These are phyloP conservation scores for Paraescarpia echinospica DNA, from an alignment of 1,140 invertebrate species.

Conservation along the genomic window DNA sequence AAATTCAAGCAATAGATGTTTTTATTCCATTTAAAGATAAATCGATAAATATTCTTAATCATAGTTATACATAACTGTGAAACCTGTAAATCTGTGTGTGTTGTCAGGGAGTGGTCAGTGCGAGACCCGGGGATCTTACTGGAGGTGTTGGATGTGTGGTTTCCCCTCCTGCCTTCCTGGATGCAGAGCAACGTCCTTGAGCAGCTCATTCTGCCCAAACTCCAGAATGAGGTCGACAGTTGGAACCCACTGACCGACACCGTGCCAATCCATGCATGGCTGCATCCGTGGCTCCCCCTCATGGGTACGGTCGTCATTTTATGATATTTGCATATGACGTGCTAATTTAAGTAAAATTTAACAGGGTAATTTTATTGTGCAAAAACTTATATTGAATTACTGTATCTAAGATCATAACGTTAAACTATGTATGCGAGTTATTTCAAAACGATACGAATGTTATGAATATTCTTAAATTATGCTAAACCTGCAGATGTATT, in stretches of 20 bases:
- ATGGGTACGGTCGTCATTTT: constrained; percentile 63
- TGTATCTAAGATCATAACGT: not conserved
- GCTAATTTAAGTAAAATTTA: too few relatives aligned
- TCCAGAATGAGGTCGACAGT: constrained; percentile 77
- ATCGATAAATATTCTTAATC: too few relatives aligned
- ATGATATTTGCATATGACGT: constrained; percentile 23
- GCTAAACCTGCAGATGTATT: not conserved
- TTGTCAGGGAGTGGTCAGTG: constrained; percentile 60
- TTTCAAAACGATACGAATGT: not conserved
- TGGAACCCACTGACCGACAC: constrained; percentile 96
- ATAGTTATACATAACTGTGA: too few relatives aligned
- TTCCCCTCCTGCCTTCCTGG: constrained; percentile 77
- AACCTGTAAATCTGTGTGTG: too few relatives aligned
- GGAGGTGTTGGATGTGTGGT: constrained; percentile 79
- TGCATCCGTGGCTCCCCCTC: constrained; percentile 89
- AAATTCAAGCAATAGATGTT: too few relatives aligned
- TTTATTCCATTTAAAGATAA: too few relatives aligned
- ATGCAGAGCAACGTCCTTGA: constrained; percentile 81
- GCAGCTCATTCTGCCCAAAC: constrained; percentile 76
- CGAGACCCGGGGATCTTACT: constrained; percentile 74
- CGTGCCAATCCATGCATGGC: constrained; percentile 93
- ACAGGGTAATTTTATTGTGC: not conserved
- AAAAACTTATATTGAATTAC: not conserved
- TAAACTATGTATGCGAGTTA: too few relatives aligned
- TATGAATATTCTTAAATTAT: not conserved